Percentiles rank a stretch among this genome's conserved stretches.
Conservation (phyloP, 2,797 vertebrate species). For the Mormyrops attenuatus region DNA sequence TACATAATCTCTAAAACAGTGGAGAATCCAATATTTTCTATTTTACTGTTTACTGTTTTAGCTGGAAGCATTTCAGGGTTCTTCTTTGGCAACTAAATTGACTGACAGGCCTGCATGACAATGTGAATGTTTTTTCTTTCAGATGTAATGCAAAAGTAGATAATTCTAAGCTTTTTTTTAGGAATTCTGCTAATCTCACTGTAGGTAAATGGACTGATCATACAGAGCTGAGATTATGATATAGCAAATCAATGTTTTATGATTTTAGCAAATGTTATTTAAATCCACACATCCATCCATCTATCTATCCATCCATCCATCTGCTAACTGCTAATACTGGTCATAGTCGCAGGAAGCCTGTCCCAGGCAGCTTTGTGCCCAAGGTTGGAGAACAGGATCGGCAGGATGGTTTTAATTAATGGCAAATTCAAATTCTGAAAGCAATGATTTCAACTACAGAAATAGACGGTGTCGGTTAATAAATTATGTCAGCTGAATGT, state of each 20-base stretch:
- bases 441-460: not conserved
- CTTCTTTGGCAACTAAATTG: conserved; percentile 2
- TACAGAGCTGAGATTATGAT: not conserved
- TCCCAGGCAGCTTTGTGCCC: not conserved
- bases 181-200: not conserved
- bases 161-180: not conserved
- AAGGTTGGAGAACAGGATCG: not conserved
- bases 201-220: not conserved
- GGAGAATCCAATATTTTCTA: conserved; percentile 1
- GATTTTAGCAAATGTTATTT: not conserved
- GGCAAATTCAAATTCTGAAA: not conserved
- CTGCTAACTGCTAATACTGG: not conserved
- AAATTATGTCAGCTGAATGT: not conserved
- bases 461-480: not conserved
- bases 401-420: not conserved
- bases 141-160: not conserved
- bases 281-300: not conserved
- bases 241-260: not conserved
- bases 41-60: conserved; percentile 12
- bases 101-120: conserved; percentile 9
- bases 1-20: conserved; percentile 16
- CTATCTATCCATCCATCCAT: not conserved
- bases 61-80: conserved; percentile 6
- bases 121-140: not conserved
- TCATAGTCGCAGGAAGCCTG: not conserved